Base-by-base conservation (phyloP, 2,113 vertebrate species). In the Alces alces region DNA sequence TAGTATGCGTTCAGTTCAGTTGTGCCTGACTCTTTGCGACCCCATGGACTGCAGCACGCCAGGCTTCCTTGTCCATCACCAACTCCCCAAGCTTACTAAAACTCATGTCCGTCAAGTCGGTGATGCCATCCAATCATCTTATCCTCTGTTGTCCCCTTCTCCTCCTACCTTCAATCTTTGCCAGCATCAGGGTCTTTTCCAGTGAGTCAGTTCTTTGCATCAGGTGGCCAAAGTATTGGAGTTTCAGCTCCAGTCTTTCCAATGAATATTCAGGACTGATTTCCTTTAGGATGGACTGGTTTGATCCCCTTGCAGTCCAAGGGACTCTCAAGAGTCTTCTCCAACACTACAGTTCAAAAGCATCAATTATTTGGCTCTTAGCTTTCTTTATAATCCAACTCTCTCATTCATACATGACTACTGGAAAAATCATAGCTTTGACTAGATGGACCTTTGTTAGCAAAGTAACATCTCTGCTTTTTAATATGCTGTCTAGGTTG, bases 1-100 rank as follows among this genome's bases (percentile, higher is more conserved):
- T 95, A 94, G 64, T 28, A 57, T 55, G 27, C 50, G 66, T 96
- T 93, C 66, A 36, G n/a, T 23, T 70, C n/a, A 70, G n/a, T 70
- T 39, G 19, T 66, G n/a, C 36, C 64, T 36, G n/a, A 66, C 64
- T 66, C 64, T 66, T 66, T 36, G 64, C 0, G 3, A 66, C 33
- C 33, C 64, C 64, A 36, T 66, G 64, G 33, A 66, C 33, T 36
- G 64, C 8, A 21, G 2, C 64, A 21, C 0, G 9, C 33, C 16
- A n/a, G 64, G 33, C 64, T 66, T 36, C 64, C 33, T 11, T 36
- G 33, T 70, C 64, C 64, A 21, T 70, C 17, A n/a, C 33, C 33
- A 66, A 21, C n/a, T 66, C 33, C 64, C 64, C 5, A 8, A 66
- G 33, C 1, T 66, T 36, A 66, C 17, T 66, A n/a, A 66, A 66